Evolutionary conservation across 2,888 invertebrate genomes (phyloP).

Genomic region (Apotomis capreana): DNA sequence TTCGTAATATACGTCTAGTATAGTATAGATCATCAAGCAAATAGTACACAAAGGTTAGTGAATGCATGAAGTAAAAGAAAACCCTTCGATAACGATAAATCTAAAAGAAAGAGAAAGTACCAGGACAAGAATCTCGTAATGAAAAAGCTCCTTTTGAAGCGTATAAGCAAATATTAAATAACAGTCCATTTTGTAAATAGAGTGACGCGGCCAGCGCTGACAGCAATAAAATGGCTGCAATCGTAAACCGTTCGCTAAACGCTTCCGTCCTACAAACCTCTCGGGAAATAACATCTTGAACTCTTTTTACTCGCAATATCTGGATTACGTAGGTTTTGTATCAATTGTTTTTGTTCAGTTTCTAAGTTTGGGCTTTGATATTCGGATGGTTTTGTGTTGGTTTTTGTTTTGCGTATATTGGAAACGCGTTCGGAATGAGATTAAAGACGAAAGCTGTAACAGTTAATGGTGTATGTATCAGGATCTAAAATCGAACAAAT

Average conservation of each 20-base stretch:
- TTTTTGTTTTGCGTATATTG: constrained; percentile 1
- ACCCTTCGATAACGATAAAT: too few species aligned
- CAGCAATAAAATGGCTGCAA: not conserved
- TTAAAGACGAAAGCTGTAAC: not conserved
- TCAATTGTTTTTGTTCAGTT: not conserved
- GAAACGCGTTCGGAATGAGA: not conserved
- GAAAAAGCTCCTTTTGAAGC: not conserved
- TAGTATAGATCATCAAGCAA: too few species aligned
- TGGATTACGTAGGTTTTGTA: constrained; percentile 12
- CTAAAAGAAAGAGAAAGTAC: not conserved
- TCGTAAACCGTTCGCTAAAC: constrained; percentile 15
- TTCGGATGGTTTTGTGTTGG: not conserved
- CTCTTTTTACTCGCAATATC: constrained; percentile 15
- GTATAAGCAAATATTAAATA: not conserved
- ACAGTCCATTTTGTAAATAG: not conserved
- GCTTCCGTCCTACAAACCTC: constrained; percentile 16
- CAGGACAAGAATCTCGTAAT: not conserved
- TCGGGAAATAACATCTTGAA: constrained; percentile 33
- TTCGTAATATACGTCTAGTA: too few species aligned
- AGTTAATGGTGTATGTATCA: not conserved
- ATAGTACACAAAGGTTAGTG: too few species aligned
- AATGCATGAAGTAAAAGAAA: too few species aligned
- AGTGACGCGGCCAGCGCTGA: not conserved
- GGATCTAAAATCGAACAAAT: too few species aligned
- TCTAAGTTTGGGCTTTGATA: not conserved